A percentile compares a stretch with the other conserved stretches of the same genome.
phyloP scores from a whole-genome alignment of 2,888 invertebrate genomes.

The Neria commutata region DNA sequence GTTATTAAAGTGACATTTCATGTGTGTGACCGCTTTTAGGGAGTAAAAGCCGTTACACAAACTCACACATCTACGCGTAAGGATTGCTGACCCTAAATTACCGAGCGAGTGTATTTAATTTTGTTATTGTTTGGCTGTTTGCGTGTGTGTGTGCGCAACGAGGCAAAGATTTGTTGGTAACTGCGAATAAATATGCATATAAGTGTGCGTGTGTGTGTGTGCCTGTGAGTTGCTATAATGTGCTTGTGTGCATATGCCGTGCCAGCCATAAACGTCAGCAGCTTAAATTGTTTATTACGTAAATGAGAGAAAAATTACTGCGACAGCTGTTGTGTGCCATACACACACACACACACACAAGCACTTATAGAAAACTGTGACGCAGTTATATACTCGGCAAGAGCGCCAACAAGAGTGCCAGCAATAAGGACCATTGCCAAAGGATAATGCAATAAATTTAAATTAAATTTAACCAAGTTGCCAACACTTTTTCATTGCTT shows the following conservation, averaged over 20 bases:
- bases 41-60: neutral
- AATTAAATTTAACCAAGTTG: slow-evolving; percentile 18
- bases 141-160: neutral
- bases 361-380: neutral
- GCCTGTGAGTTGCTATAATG: no score
- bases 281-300: slow-evolving; percentile 4
- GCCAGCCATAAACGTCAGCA: neutral
- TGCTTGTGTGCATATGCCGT: no score
- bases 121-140: neutral
- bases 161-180: neutral
- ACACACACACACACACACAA: neutral
- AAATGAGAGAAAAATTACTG: slow-evolving; percentile 8
- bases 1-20: no score
- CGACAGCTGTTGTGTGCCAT: neutral
- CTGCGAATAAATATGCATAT: neutral
- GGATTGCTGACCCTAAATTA: slow-evolving; percentile 2
- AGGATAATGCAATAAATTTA: slow-evolving; percentile 23
- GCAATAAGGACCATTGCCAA: no score
- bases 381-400: neutral
- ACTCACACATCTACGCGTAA: neutral
- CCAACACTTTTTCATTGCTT: neutral
- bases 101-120: neutral
- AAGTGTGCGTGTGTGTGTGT: neutral
- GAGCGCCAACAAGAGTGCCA: neutral
- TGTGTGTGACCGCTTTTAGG: neutral